Evolutionary conservation across 2,888 invertebrate species (phyloP), one percentile per base, ranked within the genome.

Genomic region (Zygothrica quintamaculata): DNA sequence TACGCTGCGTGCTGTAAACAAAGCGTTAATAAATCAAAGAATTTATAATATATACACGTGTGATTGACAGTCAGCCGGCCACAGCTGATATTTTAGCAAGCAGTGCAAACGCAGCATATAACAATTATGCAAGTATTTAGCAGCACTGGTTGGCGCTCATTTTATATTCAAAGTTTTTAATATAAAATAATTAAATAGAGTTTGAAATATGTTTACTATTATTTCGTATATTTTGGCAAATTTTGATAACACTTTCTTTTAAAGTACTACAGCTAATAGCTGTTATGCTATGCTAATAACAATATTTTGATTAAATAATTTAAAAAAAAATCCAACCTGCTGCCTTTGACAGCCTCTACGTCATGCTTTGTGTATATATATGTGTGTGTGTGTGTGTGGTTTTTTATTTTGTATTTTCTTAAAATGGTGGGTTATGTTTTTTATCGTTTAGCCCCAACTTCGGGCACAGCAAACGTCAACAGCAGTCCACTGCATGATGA

Each of bases 381-480:
- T 58, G 55, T 39, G 36, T 29, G 33, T 37, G 18, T 48, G 25
- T 40, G 31, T 47, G 34, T 39, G 31, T 26, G 44, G 51, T 29
- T 48, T 34, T 3, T 8, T 48, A 15, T 18, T 53, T 61, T 36
- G 46, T 47, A 46, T 61, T 34, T 62, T 50, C 29, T 16, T 47
- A 0, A 15, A 40, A 68, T 72, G 72, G 72, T 72, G 73, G 72
- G 72, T 55, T 61, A 15, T 68, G 57, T 47, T 33, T 42, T 46
- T 5, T 16, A 39, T 44, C 43, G 15, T 18, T 61, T 77, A 87
- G 60, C 88, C 87, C 87, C 88, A 87, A 39, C 81, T 85, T 51
- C 87, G 88, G 18, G 77, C 71, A 7, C 82, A 87, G 39, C 77
- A 76, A 57, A 88, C 71, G 53, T 87, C 87, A 26, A 88, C 82